These are phyloP conservation scores for Drosophila mulleri DNA, from an alignment of 2,888 invertebrate genomes.

Conservation along the genomic window DNA sequence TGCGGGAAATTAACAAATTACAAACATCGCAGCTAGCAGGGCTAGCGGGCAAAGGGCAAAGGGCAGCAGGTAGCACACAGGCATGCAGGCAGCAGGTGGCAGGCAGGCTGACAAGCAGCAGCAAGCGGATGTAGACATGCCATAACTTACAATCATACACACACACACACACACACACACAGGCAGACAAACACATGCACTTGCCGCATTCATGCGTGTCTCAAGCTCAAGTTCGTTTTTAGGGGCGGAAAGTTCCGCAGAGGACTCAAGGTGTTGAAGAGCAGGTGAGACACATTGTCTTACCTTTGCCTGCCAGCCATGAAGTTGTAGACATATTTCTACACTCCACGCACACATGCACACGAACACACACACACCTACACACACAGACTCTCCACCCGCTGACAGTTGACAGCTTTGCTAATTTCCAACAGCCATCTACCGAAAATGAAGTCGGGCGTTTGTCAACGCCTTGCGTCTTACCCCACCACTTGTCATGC, in stretches of 20 bases:
- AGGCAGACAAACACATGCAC: slow-evolving; percentile 18
- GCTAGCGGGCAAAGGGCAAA: slow-evolving; percentile 4
- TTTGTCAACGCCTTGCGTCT: slow-evolving; percentile 61
- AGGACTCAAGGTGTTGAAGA: slow-evolving; percentile 72
- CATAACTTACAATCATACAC: slow-evolving; percentile 67
- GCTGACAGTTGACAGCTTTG: slow-evolving; percentile 80
- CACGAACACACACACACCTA: slow-evolving; percentile 9
- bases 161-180: slow-evolving; percentile 6
- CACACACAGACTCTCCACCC: slow-evolving; percentile 14
- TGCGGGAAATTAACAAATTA: slow-evolving; percentile 83
- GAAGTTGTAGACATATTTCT: slow-evolving; percentile 59
- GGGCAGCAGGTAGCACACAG: slow-evolving; percentile 13
- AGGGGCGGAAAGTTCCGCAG: slow-evolving; percentile 55
- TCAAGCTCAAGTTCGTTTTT: slow-evolving; percentile 45
- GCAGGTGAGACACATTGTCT: slow-evolving; percentile 72
- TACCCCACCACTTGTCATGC: slow-evolving; percentile 15
- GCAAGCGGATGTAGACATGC: slow-evolving; percentile 75
- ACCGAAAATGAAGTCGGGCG: slow-evolving; percentile 65
- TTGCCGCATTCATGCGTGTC: slow-evolving; percentile 43
- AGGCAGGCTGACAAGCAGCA: slow-evolving; percentile 10
- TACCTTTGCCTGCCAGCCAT: slow-evolving; percentile 58
- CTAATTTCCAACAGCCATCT: slow-evolving; percentile 72
- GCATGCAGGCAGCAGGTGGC: slow-evolving; percentile 8
- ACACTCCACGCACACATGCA: slow-evolving; percentile 25
- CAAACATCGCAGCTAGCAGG: slow-evolving; percentile 63